Conservation (phyloP, 2,888 invertebrate genomes). For the Helleia helle region DNA sequence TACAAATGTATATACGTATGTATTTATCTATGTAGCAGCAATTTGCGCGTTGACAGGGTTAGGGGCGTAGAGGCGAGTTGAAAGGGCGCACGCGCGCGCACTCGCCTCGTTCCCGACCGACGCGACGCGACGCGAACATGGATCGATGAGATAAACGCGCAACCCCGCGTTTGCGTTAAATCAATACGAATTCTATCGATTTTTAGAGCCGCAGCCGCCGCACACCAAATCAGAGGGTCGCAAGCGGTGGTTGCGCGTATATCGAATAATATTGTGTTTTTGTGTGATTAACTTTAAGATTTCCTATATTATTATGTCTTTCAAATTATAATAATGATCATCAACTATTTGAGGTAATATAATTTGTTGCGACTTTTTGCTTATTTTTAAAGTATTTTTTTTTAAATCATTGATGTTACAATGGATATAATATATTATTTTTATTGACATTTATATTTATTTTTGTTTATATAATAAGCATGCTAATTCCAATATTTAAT, state of each 20-base stretch:
- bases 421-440: no score
- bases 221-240: slow-evolving; percentile 62
- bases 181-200: slow-evolving; percentile 85
- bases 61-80: no score
- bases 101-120: slow-evolving; percentile 26
- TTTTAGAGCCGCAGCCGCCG: slow-evolving; percentile 78
- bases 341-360: not conserved
- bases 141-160: slow-evolving; percentile 86
- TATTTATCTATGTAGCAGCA: slow-evolving; percentile 2
- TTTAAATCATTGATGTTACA: no score
- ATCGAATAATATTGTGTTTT: slow-evolving; percentile 17
- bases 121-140: slow-evolving; percentile 58
- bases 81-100: slow-evolving; percentile 28
- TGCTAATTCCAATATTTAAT: no score
- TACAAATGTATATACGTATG: not conserved
- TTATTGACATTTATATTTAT: not conserved
- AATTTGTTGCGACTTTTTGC: not conserved
- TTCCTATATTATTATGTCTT: not conserved
- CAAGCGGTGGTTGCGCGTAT: slow-evolving; percentile 68
- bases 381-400: not conserved
- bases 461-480: no score
- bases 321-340: slow-evolving; percentile 5
- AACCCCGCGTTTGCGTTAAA: slow-evolving; percentile 79
- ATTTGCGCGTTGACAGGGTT: slow-evolving; percentile 66
- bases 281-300: slow-evolving; percentile 8